Evolutionary conservation across 1,140 invertebrate species (phyloP), one percentile per base, ranked within the genome.

Genomic region (Catajapyx aquilonaris): DNA sequence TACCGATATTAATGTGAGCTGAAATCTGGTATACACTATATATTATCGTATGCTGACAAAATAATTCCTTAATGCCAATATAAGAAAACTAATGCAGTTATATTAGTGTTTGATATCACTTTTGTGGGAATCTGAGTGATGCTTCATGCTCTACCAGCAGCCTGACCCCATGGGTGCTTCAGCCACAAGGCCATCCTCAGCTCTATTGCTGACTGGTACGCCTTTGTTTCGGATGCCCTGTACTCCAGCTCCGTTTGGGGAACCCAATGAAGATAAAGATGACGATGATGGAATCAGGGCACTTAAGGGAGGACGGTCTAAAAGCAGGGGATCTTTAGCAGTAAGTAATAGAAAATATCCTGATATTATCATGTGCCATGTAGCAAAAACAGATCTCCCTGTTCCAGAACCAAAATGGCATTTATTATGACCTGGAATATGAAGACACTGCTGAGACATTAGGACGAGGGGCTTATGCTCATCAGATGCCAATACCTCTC

Each of bases 381-480:
- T n/a, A n/a, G n/a, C n/a, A n/a, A n/a, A n/a, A n/a, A n/a, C n/a
- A n/a, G n/a, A n/a, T 25, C 28, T 31, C 38, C 37, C 18, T 45
- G 40, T 57, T 56, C 34, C 47, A 66, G 78, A 81, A 81, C 56
- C 79, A 83, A 63, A 81, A 74, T 46, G 77, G 76, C 33, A 84
- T 85, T 44, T 85, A 85, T 53, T 83, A 83, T 47, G 80, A 85
- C 49, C 78, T 83, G 15, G 79, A 85, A 41, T 84, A 81, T 46
- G 78, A 81, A 48, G 69, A 72, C 13, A 13, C 7, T 28, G 23
- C 7, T 9, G 23, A 13, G 13, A 28, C 13, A 28, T 28, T 28
- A 28, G 7, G 7, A 9, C 23, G 23, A 28, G 13, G 23, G 7
- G 23, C 7, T 9, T 9, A 28, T 28, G 13, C 23, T 9, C 7